Evolutionary conservation across 1,140 invertebrate genomes (phyloP).

Genomic region (Sycophila sp.): DNA sequence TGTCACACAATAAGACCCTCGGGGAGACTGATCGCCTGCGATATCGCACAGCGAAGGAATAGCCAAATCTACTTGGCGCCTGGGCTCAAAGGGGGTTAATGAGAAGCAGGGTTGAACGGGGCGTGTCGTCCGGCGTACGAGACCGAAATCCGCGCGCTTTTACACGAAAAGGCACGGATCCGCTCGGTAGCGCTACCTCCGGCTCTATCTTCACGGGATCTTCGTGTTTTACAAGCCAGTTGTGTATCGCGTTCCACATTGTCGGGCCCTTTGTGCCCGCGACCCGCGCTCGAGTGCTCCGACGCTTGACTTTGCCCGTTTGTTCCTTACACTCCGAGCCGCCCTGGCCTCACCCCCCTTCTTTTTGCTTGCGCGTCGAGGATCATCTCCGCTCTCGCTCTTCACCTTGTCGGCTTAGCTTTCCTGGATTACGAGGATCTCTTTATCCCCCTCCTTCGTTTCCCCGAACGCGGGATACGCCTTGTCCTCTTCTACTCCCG

Average conservation of each 20-base stretch:
- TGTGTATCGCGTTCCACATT: slow-evolving; percentile 59
- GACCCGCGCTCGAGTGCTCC: slow-evolving; percentile 44
- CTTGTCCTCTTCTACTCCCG: neutral
- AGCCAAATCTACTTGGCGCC: no score
- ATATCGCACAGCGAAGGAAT: no score
- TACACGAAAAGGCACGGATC: no score
- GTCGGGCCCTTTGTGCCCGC: slow-evolving; percentile 57
- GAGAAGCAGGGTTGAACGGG: no score
- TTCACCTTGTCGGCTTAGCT: slow-evolving; percentile 56
- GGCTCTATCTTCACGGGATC: slow-evolving; percentile 62
- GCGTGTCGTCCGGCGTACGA: no score
- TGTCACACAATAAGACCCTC: no score
- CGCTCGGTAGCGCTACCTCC: neutral
- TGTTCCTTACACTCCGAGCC: slow-evolving; percentile 40
- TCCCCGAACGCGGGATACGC: slow-evolving; percentile 19
- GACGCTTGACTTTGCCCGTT: slow-evolving; percentile 56
- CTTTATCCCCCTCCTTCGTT: slow-evolving; percentile 45
- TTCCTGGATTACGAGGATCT: slow-evolving; percentile 55
- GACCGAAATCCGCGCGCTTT: no score
- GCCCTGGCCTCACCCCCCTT: neutral
- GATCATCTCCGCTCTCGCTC: slow-evolving; percentile 24
- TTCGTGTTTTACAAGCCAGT: slow-evolving; percentile 65
- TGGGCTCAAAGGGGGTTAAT: no score
- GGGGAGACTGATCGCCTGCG: no score
- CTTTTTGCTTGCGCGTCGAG: slow-evolving; percentile 23